phyloP scores from a whole-genome alignment of 2,113 vertebrate species.

The Lepisosteus oculatus region DNA sequence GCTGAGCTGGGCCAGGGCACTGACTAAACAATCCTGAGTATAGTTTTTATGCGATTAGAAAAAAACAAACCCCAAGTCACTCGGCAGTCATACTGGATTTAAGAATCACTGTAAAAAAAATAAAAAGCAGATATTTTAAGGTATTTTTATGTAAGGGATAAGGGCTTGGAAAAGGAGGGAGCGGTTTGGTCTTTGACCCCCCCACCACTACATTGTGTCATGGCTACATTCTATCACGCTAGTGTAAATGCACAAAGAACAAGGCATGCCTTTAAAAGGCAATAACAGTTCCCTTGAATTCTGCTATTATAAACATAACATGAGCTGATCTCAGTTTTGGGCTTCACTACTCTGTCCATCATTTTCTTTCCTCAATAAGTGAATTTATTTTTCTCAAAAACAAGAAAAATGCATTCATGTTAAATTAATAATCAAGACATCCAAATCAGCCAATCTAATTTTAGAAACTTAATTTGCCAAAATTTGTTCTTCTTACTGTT shows the following conservation, averaged over 20 bases:
- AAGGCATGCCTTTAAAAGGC: conserved; percentile 69
- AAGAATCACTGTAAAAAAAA: conserved; percentile 3
- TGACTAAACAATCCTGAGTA: conserved; percentile 53
- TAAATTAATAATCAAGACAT: no score
- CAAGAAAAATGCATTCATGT: not conserved
- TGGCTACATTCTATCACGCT: conserved; percentile 45
- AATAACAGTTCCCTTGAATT: conserved; percentile 47
- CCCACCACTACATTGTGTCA: conserved; percentile 24
- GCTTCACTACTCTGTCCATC: no score
- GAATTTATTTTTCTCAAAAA: not conserved
- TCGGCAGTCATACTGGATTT: conserved; percentile 24
- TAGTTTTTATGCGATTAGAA: conserved; percentile 46
- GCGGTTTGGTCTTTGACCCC: not conserved
- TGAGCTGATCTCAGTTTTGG: conserved; percentile 44
- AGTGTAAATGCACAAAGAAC: conserved; percentile 66
- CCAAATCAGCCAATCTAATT: no score
- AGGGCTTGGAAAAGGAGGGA: conserved; percentile 22
- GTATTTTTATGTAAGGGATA: conserved; percentile 40
- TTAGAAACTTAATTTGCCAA: not conserved
- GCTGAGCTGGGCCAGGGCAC: not conserved
- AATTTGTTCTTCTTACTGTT: not conserved
- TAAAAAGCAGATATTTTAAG: conserved; percentile 36
- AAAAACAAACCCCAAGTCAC: conserved; percentile 49
- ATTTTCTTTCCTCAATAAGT: no score
- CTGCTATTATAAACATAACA: conserved; percentile 70